Conservation (phyloP, 2,797 vertebrate genomes). For the Gallinago nigripennis region DNA sequence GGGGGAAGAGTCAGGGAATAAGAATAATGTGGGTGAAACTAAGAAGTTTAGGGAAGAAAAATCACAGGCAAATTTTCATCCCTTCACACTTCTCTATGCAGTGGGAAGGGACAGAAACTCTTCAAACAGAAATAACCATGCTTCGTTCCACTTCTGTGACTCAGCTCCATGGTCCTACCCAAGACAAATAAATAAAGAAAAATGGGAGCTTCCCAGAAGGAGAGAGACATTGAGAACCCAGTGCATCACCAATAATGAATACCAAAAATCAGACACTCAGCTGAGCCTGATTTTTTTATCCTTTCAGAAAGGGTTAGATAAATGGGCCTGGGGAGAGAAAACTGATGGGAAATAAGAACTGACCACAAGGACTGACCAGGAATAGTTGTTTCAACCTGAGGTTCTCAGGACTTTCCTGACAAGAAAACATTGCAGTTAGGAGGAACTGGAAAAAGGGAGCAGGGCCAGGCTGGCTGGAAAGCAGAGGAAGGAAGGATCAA, state of each 20-base stretch:
- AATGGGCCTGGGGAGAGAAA: neutral
- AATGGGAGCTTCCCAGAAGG: neutral
- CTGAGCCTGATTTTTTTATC: neutral
- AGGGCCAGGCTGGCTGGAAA: neutral
- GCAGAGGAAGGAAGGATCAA: constrained; percentile 46
- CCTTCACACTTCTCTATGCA: constrained; percentile 33
- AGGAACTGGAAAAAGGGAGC: neutral
- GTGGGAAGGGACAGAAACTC: constrained; percentile 54
- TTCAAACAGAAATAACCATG: constrained; percentile 40
- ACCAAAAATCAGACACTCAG: neutral
- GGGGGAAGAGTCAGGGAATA: neutral
- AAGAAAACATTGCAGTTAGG: neutral
- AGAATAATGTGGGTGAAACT: constrained; percentile 27
- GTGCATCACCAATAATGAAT: neutral
- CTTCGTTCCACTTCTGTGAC: neutral
- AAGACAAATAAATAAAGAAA: constrained; percentile 25
- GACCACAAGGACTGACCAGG: neutral
- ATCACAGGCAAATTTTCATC: constrained; percentile 40
- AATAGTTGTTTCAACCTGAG: fast-evolving
- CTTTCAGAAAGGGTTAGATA: neutral
- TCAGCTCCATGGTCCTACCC: neutral
- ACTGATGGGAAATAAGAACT: neutral
- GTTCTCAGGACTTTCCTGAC: neutral
- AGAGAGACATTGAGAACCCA: neutral
- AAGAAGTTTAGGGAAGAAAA: constrained; percentile 32